phyloP scores from a whole-genome alignment of 1,140 invertebrate species.

The Augochlora pura region DNA sequence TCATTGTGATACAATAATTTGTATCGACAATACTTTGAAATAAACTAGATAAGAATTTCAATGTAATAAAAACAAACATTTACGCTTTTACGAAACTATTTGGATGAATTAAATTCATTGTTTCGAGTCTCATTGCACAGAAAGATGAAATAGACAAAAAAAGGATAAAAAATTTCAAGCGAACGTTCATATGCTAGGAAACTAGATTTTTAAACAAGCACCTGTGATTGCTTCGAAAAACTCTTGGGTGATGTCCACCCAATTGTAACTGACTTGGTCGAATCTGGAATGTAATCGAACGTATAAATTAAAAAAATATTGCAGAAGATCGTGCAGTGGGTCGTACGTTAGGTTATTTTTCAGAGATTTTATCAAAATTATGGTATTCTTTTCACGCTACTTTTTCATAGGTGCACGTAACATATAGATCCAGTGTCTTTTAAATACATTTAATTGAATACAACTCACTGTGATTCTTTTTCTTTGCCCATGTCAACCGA shows the following conservation, averaged over 20 bases:
- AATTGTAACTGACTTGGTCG: constrained; percentile 83
- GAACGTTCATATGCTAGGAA: constrained; percentile 6
- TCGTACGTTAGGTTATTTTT: constrained; percentile 48
- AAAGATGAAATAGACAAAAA: constrained; percentile 1
- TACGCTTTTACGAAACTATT: neutral
- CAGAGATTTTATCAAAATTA: neutral
- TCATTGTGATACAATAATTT: neutral
- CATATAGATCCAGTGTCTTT: neutral
- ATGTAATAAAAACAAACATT: neutral
- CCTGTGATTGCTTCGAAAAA: constrained; percentile 89
- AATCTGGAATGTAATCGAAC: constrained; percentile 66
- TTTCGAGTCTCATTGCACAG: neutral
- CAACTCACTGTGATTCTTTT: constrained; percentile 74
- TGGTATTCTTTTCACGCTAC: neutral
- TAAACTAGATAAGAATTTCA: neutral
- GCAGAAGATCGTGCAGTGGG: constrained; percentile 14
- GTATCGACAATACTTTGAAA: neutral
- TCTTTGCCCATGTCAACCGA: constrained; percentile 74
- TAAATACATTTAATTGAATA: neutral
- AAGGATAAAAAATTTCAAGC: neutral
- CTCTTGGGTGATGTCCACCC: constrained; percentile 89
- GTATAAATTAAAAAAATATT: constrained; percentile 53
- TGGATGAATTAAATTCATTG: neutral
- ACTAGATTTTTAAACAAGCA: constrained; percentile 69
- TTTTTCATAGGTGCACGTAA: neutral